These are phyloP conservation scores for Tragelaphus eurycerus DNA, from an alignment of 2,797 vertebrate genomes.

Conservation along the genomic window DNA sequence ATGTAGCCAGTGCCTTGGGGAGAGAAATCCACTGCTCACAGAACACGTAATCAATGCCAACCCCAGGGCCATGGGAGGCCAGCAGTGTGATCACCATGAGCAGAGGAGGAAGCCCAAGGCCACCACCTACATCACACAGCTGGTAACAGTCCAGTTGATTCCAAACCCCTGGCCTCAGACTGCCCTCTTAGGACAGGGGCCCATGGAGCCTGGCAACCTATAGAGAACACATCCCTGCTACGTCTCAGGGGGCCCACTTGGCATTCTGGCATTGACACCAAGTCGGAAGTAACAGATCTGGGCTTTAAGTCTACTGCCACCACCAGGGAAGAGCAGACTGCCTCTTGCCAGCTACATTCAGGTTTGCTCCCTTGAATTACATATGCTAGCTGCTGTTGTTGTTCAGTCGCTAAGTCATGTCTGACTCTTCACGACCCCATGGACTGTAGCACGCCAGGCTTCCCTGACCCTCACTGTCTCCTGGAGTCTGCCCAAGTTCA, in stretches of 20 bases:
- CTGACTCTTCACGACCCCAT: not conserved
- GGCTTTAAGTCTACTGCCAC: not conserved
- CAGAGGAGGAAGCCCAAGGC: not conserved
- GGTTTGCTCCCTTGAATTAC: not conserved
- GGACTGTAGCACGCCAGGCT: not conserved
- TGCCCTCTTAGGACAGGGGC: not conserved
- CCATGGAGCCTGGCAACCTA: not conserved
- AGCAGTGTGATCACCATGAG: not conserved
- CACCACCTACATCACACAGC: not conserved
- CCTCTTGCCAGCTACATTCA: not conserved
- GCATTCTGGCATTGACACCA: too few relatives aligned
- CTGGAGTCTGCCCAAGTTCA: not conserved
- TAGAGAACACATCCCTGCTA: not conserved
- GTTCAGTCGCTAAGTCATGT: not conserved
- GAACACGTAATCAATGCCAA: not conserved
- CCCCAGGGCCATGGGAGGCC: not conserved
- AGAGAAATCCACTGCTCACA: rapidly evolving
- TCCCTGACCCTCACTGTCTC: not conserved
- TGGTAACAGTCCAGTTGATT: not conserved
- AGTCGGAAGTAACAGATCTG: not conserved
- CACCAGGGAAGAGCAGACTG: not conserved
- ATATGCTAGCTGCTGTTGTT: not conserved
- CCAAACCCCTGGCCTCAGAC: not conserved
- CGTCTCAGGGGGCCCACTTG: not conserved
- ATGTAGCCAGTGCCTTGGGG: rapidly evolving